Conservation (phyloP, 2,888 invertebrate genomes). For the Drosophila pullipes region DNA sequence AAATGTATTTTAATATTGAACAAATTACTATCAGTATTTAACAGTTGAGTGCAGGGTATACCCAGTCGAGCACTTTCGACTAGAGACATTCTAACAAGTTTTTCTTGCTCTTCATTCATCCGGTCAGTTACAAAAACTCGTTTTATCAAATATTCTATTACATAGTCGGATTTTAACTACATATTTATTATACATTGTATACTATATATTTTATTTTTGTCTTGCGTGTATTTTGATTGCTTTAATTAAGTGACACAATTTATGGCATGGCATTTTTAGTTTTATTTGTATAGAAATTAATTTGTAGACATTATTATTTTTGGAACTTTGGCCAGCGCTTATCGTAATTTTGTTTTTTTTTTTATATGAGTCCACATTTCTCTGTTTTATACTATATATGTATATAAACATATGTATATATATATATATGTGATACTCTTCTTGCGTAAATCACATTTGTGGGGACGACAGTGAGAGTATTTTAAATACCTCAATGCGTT, state of each 20-base stretch:
- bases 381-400: not conserved
- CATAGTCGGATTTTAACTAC: conserved; percentile 19
- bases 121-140: conserved; percentile 48
- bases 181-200: not conserved
- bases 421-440: conserved; percentile 25
- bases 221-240: not conserved
- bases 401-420: not conserved
- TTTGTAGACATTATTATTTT: conserved; percentile 18
- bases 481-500: conserved; percentile 54
- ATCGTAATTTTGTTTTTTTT: conserved; percentile 14
- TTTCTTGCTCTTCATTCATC: conserved; percentile 27
- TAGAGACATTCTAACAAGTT: not conserved
- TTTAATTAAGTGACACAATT: conserved; percentile 70
- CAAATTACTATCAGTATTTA: not conserved
- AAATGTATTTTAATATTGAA: not conserved
- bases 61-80: not conserved
- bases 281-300: conserved; percentile 30
- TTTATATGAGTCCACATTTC: conserved; percentile 1
- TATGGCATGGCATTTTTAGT: conserved; percentile 48
- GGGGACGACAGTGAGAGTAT: conserved; percentile 48
- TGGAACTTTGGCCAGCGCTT: conserved; percentile 29
- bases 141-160: conserved; percentile 46
- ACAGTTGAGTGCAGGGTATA: not conserved
- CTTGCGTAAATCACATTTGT: conserved; percentile 64
- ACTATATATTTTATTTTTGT: not conserved